These are phyloP conservation scores for Aulostomus chinensis DNA, from an alignment of 2,797 vertebrate species.

Conservation along the genomic window DNA sequence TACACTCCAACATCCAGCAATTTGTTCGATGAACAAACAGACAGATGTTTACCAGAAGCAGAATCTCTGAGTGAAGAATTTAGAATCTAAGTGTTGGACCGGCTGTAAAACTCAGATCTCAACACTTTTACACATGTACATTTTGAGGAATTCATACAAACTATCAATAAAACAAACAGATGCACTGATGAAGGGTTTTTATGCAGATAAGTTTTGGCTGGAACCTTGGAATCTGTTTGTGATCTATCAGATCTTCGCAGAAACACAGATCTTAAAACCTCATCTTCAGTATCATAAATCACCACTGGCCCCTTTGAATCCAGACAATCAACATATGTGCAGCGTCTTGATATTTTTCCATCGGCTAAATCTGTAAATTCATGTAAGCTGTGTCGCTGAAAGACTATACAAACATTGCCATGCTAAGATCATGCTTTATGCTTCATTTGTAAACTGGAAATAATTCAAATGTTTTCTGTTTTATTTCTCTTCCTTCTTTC, in stretches of 20 bases:
- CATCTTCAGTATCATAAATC: slow-evolving; percentile 54
- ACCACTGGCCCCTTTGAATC: slow-evolving; percentile 42
- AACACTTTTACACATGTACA: no score
- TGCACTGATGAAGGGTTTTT: no score
- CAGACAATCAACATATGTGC: slow-evolving; percentile 50
- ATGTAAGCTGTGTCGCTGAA: slow-evolving; percentile 44
- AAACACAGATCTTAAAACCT: slow-evolving; percentile 34
- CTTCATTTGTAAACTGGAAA: slow-evolving; percentile 61
- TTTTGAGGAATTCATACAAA: no score
- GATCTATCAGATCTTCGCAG: slow-evolving; percentile 49
- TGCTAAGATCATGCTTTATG: slow-evolving; percentile 33
- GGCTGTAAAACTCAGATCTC: no score
- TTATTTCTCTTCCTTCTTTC: slow-evolving; percentile 10
- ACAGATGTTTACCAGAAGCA: no score
- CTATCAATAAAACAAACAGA: no score
- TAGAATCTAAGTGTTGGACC: no score
- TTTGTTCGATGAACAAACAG: no score
- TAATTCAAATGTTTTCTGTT: slow-evolving; percentile 37
- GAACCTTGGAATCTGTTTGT: slow-evolving; percentile 56
- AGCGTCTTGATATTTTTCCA: slow-evolving; percentile 31
- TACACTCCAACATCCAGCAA: no score
- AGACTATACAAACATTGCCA: slow-evolving; percentile 50
- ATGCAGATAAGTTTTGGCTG: no score
- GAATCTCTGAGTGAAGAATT: no score
- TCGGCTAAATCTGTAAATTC: slow-evolving; percentile 37